A percentile compares a stretch with the other conserved stretches of the same genome.
Evolutionary conservation across 1,140 invertebrate species (phyloP).

Genomic region (Drosophila nigrodunni): DNA sequence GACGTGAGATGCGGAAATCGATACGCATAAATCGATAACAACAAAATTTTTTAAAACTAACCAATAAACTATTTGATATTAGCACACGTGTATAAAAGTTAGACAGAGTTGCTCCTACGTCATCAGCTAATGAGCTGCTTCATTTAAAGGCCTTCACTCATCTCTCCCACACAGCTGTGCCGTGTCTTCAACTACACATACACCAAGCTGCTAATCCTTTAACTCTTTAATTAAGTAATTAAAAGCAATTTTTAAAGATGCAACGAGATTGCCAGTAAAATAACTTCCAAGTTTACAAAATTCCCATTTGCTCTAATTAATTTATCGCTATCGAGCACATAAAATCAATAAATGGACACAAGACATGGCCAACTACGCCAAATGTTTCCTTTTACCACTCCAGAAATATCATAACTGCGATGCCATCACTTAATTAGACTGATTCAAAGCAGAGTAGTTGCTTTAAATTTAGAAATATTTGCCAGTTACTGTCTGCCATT

Average conservation of each 20-base stretch:
- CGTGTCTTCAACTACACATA: too few relatives aligned
- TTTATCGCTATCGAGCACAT: slow-evolving; percentile 15
- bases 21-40: too few relatives aligned
- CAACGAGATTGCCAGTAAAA: neutral
- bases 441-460: neutral
- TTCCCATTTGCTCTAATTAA: slow-evolving; percentile 46
- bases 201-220: neutral
- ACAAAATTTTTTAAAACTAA: too few relatives aligned
- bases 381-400: neutral
- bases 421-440: slow-evolving; percentile 36
- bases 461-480: slow-evolving; percentile 24
- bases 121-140: neutral
- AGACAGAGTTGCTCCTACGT: neutral
- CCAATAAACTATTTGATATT: too few relatives aligned
- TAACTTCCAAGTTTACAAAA: slow-evolving; percentile 26
- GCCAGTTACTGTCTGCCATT: slow-evolving; percentile 2
- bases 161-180: neutral
- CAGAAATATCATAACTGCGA: neutral
- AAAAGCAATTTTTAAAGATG: neutral
- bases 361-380: neutral
- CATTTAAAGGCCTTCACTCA: neutral
- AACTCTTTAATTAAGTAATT: slow-evolving; percentile 11
- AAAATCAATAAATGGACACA: slow-evolving; percentile 40
- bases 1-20: too few relatives aligned
- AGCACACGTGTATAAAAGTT: neutral